Evolutionary conservation across 2,113 vertebrate genomes (phyloP), one percentile per base, ranked within the genome.

Genomic region (Oreamnos americanus): DNA sequence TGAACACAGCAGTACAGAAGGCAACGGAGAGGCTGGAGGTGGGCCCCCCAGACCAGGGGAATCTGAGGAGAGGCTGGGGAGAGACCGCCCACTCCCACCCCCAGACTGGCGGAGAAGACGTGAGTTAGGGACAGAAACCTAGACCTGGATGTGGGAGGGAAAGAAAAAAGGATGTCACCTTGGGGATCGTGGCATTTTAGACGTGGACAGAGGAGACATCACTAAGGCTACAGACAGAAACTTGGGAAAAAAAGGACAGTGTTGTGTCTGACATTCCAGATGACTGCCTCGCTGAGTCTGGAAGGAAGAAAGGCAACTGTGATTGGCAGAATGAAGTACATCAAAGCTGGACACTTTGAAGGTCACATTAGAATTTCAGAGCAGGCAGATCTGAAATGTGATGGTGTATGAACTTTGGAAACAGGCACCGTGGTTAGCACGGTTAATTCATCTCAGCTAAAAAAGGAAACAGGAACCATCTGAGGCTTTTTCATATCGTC

Each of bases 1-100:
- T 5, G 7, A 2, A 55, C 49, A 45, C 6, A 53, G 14, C 47
- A n/a, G 15, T 1, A 2, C 0, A 2, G 13, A n/a, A 3, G n/a
- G 64, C 17, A 30, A 49, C 0, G 5, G 36, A 26, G 9, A 26
- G 12, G 13, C 1, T 28, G 47, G 8, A 33, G 7, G 26, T 28
- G 28, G 55, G 0, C 16, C 11, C 12, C 13, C 5, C 12, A 21
- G 51, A 12, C 4, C 4, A 12, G 15, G n/a, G n/a, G 12, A 3
- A 4, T 51, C 36, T 47, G 33, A 2, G 16, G 49, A 53, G 30
- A 23, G 49, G 79, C 6, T 23, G 49, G 49, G 30, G 79, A n/a
- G 17, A 49, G 79, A 16, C 2, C 14, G 6, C 13, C 60, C 11
- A 16, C 15, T 16, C 30, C 45, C 28, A 62, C 30, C 17, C 30